Evolutionary conservation across 2,888 invertebrate species (phyloP), one percentile per base, ranked within the genome.

Genomic region (Hyppa rectilinea): DNA sequence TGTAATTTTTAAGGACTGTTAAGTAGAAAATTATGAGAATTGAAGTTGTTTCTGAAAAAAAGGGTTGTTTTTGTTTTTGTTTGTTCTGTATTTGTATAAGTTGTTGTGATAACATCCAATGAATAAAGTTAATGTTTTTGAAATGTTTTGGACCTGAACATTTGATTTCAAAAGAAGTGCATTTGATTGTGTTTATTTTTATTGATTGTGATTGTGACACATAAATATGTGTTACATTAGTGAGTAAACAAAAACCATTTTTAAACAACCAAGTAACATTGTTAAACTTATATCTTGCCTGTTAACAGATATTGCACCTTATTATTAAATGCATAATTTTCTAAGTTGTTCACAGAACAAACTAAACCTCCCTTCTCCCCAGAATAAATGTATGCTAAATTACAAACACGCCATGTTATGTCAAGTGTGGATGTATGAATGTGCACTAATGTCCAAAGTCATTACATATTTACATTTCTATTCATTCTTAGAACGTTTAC

Each of bases 391-490:
- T 43, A 4, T 53, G 26, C 12, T 64, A 56, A 36, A 66, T 66
- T 52, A 40, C 75, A 63, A 38, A 45, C 61, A 53, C 67, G 36
- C 60, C 53, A 59, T 20, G 36, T 50, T 47, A 66, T 49, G 75
- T 12, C 55, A 65, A 23, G 38, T 55, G 52, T 69, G 56, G 62
- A 64, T 55, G 29, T 60, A 63, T 71, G 71, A 59, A 65, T 71
- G 69, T 73, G 50, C 78, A 78, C 75, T 78, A 82, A 83, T 81
- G 78, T 69, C 14, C 52, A 7, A 72, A 74, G 81, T 23, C 78
- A 72, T 81, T 78, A 83, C 47, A 76, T 56, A 81, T 81, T 78
- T 71, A 60, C 59, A 78, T 81, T 75, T 60, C 36, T 50, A 63
- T 69, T 63, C 1, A 36, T 63, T 78, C 76, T 52, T n/a, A 53